These are phyloP conservation scores for Todiramphus saurophagus DNA, from an alignment of 2,113 vertebrate genomes.

Conservation along the genomic window DNA sequence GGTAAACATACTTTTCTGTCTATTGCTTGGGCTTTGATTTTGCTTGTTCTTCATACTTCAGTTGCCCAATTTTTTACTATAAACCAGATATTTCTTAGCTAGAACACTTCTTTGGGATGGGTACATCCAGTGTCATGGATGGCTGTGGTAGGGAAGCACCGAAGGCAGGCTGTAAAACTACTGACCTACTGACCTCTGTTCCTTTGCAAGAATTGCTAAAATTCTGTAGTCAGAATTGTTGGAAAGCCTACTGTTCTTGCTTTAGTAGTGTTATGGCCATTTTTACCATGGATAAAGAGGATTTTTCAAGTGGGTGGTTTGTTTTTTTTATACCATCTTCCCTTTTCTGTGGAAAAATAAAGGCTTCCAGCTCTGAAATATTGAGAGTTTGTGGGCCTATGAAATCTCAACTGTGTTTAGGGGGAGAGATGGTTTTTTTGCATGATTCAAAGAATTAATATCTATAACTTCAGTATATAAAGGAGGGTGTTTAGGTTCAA, in stretches of 20 bases:
- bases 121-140: rapidly evolving
- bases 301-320: slow-evolving; percentile 6
- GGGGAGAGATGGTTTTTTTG: background rate
- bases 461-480: background rate
- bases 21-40: background rate
- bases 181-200: background rate
- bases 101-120: background rate
- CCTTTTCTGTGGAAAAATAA: slow-evolving; percentile 2
- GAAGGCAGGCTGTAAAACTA: background rate
- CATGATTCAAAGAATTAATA: slow-evolving; percentile 12
- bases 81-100: background rate
- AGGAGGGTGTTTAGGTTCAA: background rate
- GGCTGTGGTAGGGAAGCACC: background rate
- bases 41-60: background rate
- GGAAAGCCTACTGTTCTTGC: background rate
- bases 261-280: background rate
- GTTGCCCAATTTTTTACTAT: background rate
- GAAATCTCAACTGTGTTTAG: background rate
- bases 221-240: background rate
- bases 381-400: background rate
- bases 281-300: slow-evolving; percentile 14
- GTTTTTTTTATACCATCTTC: background rate
- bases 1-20: background rate
- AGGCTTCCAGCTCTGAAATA: background rate
- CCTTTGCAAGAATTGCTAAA: background rate